Evolutionary conservation across 2,888 invertebrate species (phyloP).

Genomic region (Eristalis arbustorum): DNA sequence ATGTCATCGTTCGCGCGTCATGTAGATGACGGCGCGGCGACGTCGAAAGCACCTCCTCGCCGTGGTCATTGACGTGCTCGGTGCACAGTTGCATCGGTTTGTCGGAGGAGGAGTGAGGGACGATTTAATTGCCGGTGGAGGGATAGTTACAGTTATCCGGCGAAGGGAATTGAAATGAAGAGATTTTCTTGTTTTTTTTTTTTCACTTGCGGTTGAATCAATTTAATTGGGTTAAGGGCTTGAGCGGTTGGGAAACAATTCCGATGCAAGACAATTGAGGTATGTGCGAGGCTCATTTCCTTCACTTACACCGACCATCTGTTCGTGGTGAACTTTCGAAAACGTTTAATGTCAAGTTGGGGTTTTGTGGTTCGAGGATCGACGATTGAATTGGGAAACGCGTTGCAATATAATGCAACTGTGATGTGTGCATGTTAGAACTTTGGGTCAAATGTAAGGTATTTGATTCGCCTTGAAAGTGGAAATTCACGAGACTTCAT

Average conservation of each 20-base stretch:
- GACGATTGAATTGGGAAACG: no score
- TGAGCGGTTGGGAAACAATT: not conserved
- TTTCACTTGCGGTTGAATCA: not conserved
- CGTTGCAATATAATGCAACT: no score
- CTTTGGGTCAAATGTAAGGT: no score
- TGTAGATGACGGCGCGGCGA: not conserved
- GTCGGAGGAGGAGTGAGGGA: conserved; percentile 24
- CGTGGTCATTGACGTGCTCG: conserved; percentile 55
- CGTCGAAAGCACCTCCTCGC: not conserved
- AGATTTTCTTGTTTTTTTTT: not conserved
- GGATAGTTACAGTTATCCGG: conserved; percentile 46
- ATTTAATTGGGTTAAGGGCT: not conserved
- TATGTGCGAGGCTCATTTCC: not conserved
- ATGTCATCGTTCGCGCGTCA: conserved; percentile 46
- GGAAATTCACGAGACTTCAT: no score
- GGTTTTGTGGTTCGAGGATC: no score
- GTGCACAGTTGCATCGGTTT: not conserved
- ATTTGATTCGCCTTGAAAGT: no score
- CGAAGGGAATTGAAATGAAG: conserved; percentile 6
- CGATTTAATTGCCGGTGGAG: conserved; percentile 47
- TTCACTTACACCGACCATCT: not conserved
- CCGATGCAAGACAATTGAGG: not conserved
- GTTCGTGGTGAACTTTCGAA: not conserved
- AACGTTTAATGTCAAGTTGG: not conserved
- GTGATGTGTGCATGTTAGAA: no score